Conservation (phyloP, 2,797 vertebrate genomes). For the Parotocinclus haroldoi region DNA sequence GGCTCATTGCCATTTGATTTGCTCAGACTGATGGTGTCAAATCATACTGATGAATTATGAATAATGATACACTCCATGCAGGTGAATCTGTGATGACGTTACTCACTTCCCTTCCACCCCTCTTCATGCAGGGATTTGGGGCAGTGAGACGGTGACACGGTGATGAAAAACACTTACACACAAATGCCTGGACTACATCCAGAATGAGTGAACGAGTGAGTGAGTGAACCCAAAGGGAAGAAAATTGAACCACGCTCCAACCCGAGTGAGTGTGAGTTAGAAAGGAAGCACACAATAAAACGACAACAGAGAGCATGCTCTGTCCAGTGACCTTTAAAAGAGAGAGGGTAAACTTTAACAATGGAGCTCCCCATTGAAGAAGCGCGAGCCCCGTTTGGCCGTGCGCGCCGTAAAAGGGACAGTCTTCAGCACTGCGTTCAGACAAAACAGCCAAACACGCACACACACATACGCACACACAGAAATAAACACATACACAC, state of each 20-base stretch:
- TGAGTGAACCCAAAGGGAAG: conserved; percentile 38
- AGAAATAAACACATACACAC: conserved; percentile 65
- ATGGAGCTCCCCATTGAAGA: conserved; percentile 99
- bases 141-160: conserved; percentile 10
- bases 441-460: conserved; percentile 70
- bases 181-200: conserved; percentile 19
- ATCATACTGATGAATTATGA: conserved; percentile 25
- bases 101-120: conserved; percentile 9
- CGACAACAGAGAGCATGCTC: conserved; percentile 52
- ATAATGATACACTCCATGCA: conserved; percentile 38
- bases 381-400: conserved; percentile 98
- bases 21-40: conserved; percentile 48
- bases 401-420: conserved; percentile 98
- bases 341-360: conserved; percentile 89
- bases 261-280: conserved; percentile 22
- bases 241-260: conserved; percentile 14
- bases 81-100: conserved; percentile 27
- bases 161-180: conserved; percentile 28
- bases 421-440: conserved; percentile 97
- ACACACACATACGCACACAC: conserved; percentile 63
- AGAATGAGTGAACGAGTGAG: conserved; percentile 12
- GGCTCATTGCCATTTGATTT: conserved; percentile 66
- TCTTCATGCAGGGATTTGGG: conserved; percentile 37
- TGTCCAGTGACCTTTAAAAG: conserved; percentile 85
- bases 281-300: conserved; percentile 31